A percentile compares a stretch with the other conserved stretches of the same genome.
Evolutionary conservation across 2,113 vertebrate genomes (phyloP).

Genomic region (Hystrix cristata): DNA sequence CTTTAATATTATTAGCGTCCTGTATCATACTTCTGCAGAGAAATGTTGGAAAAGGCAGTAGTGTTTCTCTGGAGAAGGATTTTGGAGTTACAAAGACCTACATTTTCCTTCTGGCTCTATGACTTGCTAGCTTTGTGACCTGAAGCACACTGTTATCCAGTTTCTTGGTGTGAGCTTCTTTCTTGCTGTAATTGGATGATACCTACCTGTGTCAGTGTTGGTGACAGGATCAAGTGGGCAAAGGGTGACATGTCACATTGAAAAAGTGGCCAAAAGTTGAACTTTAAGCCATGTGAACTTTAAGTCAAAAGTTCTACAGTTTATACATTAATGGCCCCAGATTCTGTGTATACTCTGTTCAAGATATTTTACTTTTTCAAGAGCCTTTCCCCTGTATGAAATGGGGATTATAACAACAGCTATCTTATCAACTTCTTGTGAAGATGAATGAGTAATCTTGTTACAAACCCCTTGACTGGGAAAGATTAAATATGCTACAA

Average conservation of each 20-base stretch:
- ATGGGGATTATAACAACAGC: background rate
- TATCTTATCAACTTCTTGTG: background rate
- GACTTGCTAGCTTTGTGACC: background rate
- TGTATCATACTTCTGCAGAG: background rate
- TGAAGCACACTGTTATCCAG: background rate
- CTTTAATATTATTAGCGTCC: background rate
- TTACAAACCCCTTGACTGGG: background rate
- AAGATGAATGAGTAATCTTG: background rate
- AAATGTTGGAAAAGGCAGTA: background rate
- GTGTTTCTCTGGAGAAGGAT: background rate
- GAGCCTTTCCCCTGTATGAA: background rate
- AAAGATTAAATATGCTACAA: background rate
- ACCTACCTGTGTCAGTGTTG: background rate
- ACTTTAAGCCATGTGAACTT: no score
- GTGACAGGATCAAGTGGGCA: background rate
- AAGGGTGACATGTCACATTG: background rate
- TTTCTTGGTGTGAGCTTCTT: slow-evolving; percentile 2
- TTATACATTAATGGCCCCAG: background rate
- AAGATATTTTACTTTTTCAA: background rate
- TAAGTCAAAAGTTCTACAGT: background rate
- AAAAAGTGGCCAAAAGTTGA: no score
- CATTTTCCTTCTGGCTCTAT: background rate
- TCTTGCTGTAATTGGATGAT: background rate
- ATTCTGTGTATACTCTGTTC: background rate
- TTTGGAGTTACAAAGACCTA: background rate